Conservation (phyloP, 2,888 invertebrate species). For the Standfussiana lucernea region DNA sequence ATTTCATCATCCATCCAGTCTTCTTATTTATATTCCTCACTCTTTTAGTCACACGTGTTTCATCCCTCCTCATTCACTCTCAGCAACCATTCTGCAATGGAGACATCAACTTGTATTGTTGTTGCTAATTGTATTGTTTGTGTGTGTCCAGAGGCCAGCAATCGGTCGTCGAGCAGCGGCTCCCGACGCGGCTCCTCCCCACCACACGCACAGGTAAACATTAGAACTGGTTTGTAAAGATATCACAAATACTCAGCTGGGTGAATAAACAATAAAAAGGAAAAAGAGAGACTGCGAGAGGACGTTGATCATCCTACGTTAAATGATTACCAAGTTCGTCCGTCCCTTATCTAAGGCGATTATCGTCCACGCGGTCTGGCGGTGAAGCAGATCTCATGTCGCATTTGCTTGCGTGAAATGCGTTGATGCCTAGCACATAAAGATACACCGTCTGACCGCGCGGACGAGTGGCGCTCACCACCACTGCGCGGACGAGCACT, state of each 20-base stretch:
- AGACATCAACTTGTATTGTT: not conserved
- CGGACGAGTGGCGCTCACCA: no score
- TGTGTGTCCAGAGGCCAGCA: conserved; percentile 82
- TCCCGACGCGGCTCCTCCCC: conserved; percentile 86
- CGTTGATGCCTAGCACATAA: not conserved
- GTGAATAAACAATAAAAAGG: no score
- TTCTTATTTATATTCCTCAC: not conserved
- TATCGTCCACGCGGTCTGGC: not conserved
- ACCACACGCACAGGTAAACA: conserved; percentile 75
- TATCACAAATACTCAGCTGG: no score
- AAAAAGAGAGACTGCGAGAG: not conserved
- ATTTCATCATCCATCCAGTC: not conserved
- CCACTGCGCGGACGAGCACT: not conserved
- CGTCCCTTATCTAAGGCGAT: not conserved
- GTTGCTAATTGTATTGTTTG: conserved; percentile 58
- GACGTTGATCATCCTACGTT: not conserved
- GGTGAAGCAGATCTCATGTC: not conserved
- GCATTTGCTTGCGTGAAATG: not conserved
- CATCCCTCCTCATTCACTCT: not conserved
- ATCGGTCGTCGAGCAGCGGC: conserved; percentile 87
- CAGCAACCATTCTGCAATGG: not conserved
- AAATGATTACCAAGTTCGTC: not conserved
- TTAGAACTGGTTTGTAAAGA: conserved; percentile 1
- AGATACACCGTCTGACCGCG: not conserved
- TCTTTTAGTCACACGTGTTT: not conserved